Percentiles rank a stretch among this genome's conserved stretches.
These are phyloP conservation scores for Stenolophus ochropezus DNA, from an alignment of 2,888 invertebrate genomes.

Conservation along the genomic window DNA sequence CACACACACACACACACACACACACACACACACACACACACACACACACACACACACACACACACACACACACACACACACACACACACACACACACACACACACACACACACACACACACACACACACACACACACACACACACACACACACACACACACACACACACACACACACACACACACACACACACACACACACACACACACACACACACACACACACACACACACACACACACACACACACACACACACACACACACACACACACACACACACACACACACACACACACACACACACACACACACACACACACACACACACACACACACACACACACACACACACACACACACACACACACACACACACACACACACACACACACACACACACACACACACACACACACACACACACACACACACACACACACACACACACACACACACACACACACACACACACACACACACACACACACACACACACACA, in stretches of 20 bases:
- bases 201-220: conserved; percentile 21
- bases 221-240: conserved; percentile 21
- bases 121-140: conserved; percentile 21
- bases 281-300: conserved; percentile 21
- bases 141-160: conserved; percentile 21
- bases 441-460: conserved; percentile 21
- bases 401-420: conserved; percentile 21
- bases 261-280: conserved; percentile 21
- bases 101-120: conserved; percentile 21
- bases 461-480: conserved; percentile 21
- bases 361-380: conserved; percentile 21
- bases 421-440: conserved; percentile 21
- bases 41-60: conserved; percentile 21
- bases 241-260: conserved; percentile 21
- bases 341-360: conserved; percentile 21
- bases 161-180: conserved; percentile 21
- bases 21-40: conserved; percentile 21
- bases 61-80: conserved; percentile 21
- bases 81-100: conserved; percentile 21
- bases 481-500: conserved; percentile 21
- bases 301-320: conserved; percentile 21
- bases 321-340: conserved; percentile 21
- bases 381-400: conserved; percentile 21
- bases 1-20: conserved; percentile 21
- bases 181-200: conserved; percentile 21